A percentile compares a stretch with the other conserved stretches of the same genome.
These are phyloP conservation scores for Larimichthys crocea DNA, from an alignment of 2,113 vertebrate species.

Conservation along the genomic window DNA sequence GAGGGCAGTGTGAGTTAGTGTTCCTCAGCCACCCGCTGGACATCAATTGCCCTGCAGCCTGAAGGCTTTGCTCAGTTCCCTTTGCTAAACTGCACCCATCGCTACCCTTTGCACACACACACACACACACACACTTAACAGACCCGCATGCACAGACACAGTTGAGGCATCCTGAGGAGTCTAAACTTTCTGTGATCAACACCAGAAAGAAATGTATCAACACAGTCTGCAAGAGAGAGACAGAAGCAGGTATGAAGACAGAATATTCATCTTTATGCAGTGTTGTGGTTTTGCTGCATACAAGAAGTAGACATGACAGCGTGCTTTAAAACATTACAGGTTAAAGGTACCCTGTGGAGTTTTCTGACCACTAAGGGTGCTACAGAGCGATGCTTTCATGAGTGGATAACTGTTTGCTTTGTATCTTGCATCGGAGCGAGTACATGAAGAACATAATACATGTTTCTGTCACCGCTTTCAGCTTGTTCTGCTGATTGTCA, in stretches of 20 bases:
- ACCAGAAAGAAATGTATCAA: conserved; percentile 4
- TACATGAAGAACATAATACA: neutral
- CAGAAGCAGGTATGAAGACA: neutral
- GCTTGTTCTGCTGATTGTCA: neutral
- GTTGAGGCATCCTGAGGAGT: conserved; percentile 14
- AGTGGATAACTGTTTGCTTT: neutral
- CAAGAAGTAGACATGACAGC: neutral
- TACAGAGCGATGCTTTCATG: neutral
- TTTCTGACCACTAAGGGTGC: neutral
- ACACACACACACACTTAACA: neutral
- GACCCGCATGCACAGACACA: neutral
- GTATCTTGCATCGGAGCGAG: neutral
- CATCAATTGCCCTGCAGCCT: conserved; percentile 60
- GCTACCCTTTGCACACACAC: conserved; percentile 31
- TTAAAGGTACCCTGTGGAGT: neutral
- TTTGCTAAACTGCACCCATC: conserved; percentile 51
- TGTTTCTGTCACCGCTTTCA: too few relatives aligned
- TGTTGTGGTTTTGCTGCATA: neutral
- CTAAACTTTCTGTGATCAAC: neutral
- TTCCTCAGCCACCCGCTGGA: conserved; percentile 56
- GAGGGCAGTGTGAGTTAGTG: conserved; percentile 66
- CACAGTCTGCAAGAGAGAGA: neutral
- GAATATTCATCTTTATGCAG: neutral
- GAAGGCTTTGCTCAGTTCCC: conserved; percentile 59
- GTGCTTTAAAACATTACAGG: neutral